Conservation (phyloP, 92 coral and sea anemone species). For the Desmophyllum pertusum region DNA sequence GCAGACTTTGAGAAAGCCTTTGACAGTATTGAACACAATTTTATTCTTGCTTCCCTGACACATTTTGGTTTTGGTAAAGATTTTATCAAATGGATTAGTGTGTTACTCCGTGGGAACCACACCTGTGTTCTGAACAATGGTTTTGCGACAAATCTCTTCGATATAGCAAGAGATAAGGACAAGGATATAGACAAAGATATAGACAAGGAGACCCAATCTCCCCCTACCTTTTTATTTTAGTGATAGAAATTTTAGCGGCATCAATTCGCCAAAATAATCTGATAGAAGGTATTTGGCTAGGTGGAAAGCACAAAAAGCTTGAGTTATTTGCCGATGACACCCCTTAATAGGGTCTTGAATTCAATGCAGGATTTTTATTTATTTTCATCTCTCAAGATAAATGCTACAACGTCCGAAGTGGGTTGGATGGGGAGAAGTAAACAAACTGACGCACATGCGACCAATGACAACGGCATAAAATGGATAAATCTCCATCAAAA, state of each 20-base stretch:
- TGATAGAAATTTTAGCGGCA: conserved; percentile 10
- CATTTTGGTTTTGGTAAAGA: background rate
- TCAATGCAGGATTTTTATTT: background rate
- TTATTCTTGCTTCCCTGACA: conserved; percentile 15
- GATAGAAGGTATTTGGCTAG: conserved; percentile 25
- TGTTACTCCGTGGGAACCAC: no score
- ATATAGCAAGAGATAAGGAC: conserved; percentile 9
- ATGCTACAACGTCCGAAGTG: conserved; percentile 14
- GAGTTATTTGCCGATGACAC: conserved; percentile 37
- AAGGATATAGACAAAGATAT: no score
- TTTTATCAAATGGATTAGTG: no score
- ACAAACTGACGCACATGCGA: background rate
- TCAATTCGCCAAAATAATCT: conserved; percentile 9
- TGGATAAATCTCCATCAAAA: conserved; percentile 22
- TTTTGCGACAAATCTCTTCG: conserved; percentile 17
- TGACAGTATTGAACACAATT: conserved; percentile 33
- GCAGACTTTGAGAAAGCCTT: no score
- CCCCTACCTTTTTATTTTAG: conserved; percentile 31
- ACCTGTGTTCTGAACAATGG: no score
- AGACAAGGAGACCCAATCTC: conserved; percentile 42
- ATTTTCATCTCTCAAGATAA: conserved; percentile 25
- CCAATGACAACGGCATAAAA: background rate
- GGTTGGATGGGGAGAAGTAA: conserved; percentile 27
- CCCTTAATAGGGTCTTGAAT: background rate
- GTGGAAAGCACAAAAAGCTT: conserved; percentile 11